A percentile compares a stretch with the other conserved stretches of the same genome.
These are phyloP conservation scores for Lepidurus arcticus DNA, from an alignment of 1,140 invertebrate genomes.

Conservation along the genomic window DNA sequence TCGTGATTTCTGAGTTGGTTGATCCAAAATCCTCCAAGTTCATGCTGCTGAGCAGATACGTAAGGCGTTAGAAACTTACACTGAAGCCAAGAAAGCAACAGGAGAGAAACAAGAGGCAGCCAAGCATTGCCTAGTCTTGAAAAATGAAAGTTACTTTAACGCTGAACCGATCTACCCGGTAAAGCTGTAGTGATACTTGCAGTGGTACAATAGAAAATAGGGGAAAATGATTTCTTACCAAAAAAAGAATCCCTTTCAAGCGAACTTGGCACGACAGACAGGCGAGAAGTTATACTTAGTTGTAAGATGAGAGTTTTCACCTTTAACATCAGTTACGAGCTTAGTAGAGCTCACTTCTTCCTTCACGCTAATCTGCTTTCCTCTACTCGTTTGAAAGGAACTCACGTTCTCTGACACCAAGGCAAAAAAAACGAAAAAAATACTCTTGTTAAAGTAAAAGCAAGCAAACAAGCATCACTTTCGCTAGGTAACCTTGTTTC, in stretches of 20 bases:
- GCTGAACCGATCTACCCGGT: not conserved
- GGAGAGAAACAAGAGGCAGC: not conserved
- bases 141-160: constrained; percentile 17
- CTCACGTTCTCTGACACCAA: not conserved
- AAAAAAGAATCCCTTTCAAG: no score
- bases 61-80: not conserved
- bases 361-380: not conserved
- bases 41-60: not conserved
- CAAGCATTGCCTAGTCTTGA: not conserved
- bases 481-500: not conserved
- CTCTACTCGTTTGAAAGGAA: not conserved
- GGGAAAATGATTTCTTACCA: no score
- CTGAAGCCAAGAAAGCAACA: not conserved
- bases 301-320: not conserved
- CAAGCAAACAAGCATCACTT: not conserved
- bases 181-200: no score
- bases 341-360: not conserved
- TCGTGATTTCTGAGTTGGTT: no score
- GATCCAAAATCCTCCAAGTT: no score
- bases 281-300: no score
- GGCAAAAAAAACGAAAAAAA: no score
- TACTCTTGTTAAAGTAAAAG: not conserved
- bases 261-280: no score
- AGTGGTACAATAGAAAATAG: no score
- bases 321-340: not conserved